These are phyloP conservation scores for Ceratina australensis DNA, from an alignment of 1,140 invertebrate genomes.

Conservation along the genomic window DNA sequence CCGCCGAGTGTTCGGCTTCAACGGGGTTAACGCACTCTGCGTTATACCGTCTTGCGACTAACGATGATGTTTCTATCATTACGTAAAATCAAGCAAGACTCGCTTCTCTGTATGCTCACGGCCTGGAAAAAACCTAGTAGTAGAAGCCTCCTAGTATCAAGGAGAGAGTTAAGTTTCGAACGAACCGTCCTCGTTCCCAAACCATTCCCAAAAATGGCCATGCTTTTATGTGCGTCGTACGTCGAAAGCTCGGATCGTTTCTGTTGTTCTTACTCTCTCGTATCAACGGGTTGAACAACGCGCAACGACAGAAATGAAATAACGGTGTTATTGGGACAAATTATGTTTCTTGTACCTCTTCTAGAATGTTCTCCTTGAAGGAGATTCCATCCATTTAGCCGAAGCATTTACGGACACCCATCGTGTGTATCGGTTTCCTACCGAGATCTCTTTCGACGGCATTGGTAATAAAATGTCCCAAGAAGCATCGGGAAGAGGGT, in stretches of 20 bases:
- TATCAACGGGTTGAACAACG: neutral
- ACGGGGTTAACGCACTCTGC: slow-evolving; percentile 73
- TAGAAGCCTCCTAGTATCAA: slow-evolving; percentile 32
- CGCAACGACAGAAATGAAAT: neutral
- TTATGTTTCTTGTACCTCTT: neutral
- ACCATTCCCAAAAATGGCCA: slow-evolving; percentile 26
- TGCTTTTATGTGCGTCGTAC: neutral
- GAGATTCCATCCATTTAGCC: too few relatives aligned
- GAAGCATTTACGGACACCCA: too few relatives aligned
- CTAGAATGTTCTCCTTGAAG: too few relatives aligned
- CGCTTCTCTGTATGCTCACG: slow-evolving; percentile 38
- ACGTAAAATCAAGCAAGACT: slow-evolving; percentile 70
- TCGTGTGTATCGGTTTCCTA: too few relatives aligned
- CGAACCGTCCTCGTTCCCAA: neutral
- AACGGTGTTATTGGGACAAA: neutral
- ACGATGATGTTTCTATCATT: slow-evolving; percentile 77
- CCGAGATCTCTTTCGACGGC: too few relatives aligned
- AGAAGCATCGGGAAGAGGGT: too few relatives aligned
- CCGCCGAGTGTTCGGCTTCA: slow-evolving; percentile 58
- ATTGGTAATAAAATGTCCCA: too few relatives aligned
- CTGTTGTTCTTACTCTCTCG: too few relatives aligned
- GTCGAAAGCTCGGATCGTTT: neutral
- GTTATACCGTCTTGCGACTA: slow-evolving; percentile 68
- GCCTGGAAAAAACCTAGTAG: slow-evolving; percentile 40
- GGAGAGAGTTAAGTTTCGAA: slow-evolving; percentile 28